Percentiles rank a stretch among this genome's conserved stretches.
These are phyloP conservation scores for Aporophyla lueneburgensis DNA, from an alignment of 2,888 invertebrate species.

Conservation along the genomic window DNA sequence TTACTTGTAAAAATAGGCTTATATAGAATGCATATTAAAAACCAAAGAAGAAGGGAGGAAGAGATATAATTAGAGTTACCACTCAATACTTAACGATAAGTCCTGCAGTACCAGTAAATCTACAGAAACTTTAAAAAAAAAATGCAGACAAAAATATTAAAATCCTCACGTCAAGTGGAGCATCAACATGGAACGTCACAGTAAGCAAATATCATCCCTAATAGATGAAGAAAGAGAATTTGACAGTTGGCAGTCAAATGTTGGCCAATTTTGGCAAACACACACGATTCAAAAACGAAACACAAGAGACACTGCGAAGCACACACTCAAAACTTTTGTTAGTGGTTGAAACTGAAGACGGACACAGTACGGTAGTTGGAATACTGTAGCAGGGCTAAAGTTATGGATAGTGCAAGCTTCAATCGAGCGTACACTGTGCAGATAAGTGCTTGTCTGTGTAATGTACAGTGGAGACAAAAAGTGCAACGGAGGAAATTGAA, in stretches of 20 bases:
- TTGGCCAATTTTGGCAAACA: constrained; percentile 70
- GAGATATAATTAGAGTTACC: too few species aligned
- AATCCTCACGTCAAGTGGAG: constrained; percentile 16
- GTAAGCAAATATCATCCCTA: constrained; percentile 56
- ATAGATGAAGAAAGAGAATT: constrained; percentile 64
- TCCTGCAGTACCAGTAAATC: not conserved
- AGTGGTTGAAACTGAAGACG: not conserved
- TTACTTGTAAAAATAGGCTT: too few species aligned
- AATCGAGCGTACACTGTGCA: constrained; percentile 82
- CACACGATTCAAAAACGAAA: constrained; percentile 42
- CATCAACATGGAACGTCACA: constrained; percentile 37
- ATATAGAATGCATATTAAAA: too few species aligned
- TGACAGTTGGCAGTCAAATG: constrained; percentile 67
- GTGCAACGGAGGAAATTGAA: constrained; percentile 57
- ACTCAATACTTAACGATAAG: too few species aligned
- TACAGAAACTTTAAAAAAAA: not conserved
- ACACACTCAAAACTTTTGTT: constrained; percentile 20
- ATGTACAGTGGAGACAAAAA: constrained; percentile 73
- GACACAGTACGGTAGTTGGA: constrained; percentile 68
- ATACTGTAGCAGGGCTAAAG: constrained; percentile 75
- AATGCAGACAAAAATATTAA: constrained; percentile 26
- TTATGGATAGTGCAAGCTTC: constrained; percentile 79
- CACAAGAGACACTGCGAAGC: constrained; percentile 53
- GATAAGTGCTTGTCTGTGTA: constrained; percentile 75
- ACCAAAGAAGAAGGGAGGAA: too few species aligned